These are phyloP conservation scores for Netelia virgata DNA, from an alignment of 2,888 invertebrate genomes.

Conservation along the genomic window DNA sequence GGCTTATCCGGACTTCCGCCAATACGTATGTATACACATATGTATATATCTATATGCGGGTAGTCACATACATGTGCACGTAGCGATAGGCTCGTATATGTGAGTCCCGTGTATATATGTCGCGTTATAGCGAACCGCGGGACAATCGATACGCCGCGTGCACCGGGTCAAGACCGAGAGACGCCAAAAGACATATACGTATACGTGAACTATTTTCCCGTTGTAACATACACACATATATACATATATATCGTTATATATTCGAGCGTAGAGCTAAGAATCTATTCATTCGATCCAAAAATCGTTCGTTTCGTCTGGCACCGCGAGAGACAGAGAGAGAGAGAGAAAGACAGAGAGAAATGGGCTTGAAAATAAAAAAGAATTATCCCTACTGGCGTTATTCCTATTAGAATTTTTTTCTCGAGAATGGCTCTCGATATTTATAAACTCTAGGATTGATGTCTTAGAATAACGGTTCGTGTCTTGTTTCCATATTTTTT, in stretches of 20 bases:
- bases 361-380: not conserved
- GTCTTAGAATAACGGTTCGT: too few relatives aligned
- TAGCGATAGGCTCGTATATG: not conserved
- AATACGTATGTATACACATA: not conserved
- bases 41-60: conserved; percentile 14
- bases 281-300: conserved; percentile 1
- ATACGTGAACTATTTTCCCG: not conserved
- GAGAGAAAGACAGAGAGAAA: not conserved
- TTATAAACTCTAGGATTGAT: not conserved
- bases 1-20: conserved; percentile 28
- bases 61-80: not conserved
- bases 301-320: not conserved
- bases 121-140: conserved; percentile 36
- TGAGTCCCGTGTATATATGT: not conserved
- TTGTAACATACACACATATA: not conserved
- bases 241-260: not conserved
- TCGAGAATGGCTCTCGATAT: not conserved
- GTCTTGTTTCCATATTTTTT: too few relatives aligned
- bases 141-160: conserved; percentile 66
- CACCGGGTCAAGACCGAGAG: conserved; percentile 68
- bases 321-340: not conserved
- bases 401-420: not conserved
- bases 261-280: conserved; percentile 7
- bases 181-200: conserved; percentile 45
- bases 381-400: not conserved